Conservation (phyloP, 2,888 invertebrate species). For the Hydriomena furcata region DNA sequence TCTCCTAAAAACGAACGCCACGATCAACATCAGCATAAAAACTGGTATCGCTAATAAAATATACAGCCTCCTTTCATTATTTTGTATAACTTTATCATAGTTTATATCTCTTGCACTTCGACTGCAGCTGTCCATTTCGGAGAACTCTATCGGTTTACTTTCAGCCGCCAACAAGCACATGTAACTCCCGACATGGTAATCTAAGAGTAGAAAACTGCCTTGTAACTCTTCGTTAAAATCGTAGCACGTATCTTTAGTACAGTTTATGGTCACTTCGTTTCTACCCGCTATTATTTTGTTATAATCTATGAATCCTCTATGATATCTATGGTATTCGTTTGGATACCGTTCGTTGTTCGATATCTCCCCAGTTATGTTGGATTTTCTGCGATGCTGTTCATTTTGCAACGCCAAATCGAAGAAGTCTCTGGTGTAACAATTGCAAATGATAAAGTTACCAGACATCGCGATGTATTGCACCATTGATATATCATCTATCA, state of each 20-base stretch:
- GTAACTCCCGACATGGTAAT: conserved; percentile 48
- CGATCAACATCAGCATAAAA: conserved; percentile 43
- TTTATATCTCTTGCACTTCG: conserved; percentile 34
- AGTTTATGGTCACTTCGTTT: conserved; percentile 33
- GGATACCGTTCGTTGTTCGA: background rate
- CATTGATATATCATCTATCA: conserved; percentile 79
- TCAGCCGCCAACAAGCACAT: conserved; percentile 49
- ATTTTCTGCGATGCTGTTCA: conserved; percentile 26
- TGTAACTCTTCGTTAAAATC: conserved; percentile 32
- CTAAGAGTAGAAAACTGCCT: conserved; percentile 53
- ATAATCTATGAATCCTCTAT: conserved; percentile 50
- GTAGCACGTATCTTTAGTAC: conserved; percentile 27
- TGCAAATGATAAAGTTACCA: conserved; percentile 84
- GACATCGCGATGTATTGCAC: conserved; percentile 77
- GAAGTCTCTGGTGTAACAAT: conserved; percentile 80
- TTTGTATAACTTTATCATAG: conserved; percentile 36
- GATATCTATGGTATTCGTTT: conserved; percentile 20
- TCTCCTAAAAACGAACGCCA: conserved; percentile 64
- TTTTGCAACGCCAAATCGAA: conserved; percentile 61
- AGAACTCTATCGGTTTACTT: conserved; percentile 40
- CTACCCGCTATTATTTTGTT: conserved; percentile 46
- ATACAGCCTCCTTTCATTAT: conserved; percentile 39
- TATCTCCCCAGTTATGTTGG: background rate
- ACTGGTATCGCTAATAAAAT: conserved; percentile 48
- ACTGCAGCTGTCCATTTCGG: conserved; percentile 45